A percentile compares a stretch with the other conserved stretches of the same genome.
Evolutionary conservation across 30 jellyfish, hydroid and myxozoan genomes (phyloP).

Genomic region (Turritopsis rubra): DNA sequence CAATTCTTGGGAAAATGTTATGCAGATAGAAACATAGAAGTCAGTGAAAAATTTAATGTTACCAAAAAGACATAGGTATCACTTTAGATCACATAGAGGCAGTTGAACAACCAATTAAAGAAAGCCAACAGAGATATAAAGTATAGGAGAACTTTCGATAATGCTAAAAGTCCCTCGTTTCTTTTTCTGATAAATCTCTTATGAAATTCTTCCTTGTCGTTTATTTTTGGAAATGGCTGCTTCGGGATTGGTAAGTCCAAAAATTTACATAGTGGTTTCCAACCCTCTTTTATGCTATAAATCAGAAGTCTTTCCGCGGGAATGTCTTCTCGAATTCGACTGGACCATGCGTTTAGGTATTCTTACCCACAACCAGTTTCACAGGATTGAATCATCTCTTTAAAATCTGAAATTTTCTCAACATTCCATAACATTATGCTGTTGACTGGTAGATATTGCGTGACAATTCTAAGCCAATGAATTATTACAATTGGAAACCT

Average conservation of each 20-base stretch:
- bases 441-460: background rate
- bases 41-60: too few species aligned
- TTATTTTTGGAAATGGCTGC: background rate
- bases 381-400: background rate
- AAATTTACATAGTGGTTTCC: slow-evolving; percentile 9
- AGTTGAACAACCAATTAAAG: background rate
- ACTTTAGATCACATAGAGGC: too few species aligned
- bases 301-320: background rate
- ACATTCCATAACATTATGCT: background rate
- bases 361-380: background rate
- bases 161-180: background rate
- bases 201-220: background rate
- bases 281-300: slow-evolving; percentile 1
- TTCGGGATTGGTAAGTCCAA: background rate
- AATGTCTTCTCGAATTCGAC: background rate
- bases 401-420: background rate
- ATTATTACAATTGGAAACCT: background rate
- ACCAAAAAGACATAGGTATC: too few species aligned
- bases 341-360: background rate
- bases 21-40: too few species aligned
- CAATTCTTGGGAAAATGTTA: too few species aligned
- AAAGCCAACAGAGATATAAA: background rate
- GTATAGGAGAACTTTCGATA: background rate
- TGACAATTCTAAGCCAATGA: background rate
- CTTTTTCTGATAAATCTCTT: background rate